These are phyloP conservation scores for Lymantria monacha DNA, from an alignment of 2,888 invertebrate species.

Conservation along the genomic window DNA sequence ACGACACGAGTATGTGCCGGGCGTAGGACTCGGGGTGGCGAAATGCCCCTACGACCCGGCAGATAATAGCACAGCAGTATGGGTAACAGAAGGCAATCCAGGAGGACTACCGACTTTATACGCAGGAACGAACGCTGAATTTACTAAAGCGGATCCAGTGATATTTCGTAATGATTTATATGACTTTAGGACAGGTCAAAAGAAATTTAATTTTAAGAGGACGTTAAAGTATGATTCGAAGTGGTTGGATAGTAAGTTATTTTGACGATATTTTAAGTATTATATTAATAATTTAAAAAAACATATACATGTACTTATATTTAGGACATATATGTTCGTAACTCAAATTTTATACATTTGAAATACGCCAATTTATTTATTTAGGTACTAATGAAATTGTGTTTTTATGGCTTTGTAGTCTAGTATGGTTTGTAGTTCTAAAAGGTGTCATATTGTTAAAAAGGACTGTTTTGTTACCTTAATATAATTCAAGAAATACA, in stretches of 20 bases:
- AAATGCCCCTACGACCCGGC: conserved; percentile 88
- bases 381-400: no score
- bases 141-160: conserved; percentile 87
- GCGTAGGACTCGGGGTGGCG: conserved; percentile 86
- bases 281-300: background rate
- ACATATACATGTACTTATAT: background rate
- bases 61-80: conserved; percentile 88
- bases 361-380: no score
- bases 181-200: conserved; percentile 82
- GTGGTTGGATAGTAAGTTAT: conserved; percentile 86
- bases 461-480: background rate
- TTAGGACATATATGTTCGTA: no score
- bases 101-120: conserved; percentile 85
- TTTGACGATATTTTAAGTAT: background rate
- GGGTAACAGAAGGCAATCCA: conserved; percentile 86
- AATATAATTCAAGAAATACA: background rate
- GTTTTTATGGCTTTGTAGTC: no score
- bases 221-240: conserved; percentile 87
- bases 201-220: conserved; percentile 84
- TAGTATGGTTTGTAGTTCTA: no score
- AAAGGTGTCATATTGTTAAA: no score
- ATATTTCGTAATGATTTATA: conserved; percentile 87
- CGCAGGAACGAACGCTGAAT: conserved; percentile 88
- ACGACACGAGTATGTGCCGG: conserved; percentile 83
- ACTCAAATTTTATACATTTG: no score